A percentile compares a stretch with the other conserved stretches of the same genome.
phyloP scores from a whole-genome alignment of 2,113 vertebrate species.

The Bucco capensis region DNA sequence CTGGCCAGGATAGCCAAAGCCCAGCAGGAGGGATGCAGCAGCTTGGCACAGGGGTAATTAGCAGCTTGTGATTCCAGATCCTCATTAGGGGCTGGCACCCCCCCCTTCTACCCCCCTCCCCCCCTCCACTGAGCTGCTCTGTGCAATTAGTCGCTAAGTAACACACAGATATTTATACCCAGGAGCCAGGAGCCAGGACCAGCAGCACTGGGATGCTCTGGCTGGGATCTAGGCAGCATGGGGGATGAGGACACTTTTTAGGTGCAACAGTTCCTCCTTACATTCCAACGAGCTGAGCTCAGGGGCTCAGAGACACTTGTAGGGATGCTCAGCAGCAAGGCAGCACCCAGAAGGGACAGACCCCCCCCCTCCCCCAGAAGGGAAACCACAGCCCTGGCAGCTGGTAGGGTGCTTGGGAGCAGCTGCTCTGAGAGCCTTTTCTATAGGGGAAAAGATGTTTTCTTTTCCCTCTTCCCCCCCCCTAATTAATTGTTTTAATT shows the following conservation, averaged over 20 bases:
- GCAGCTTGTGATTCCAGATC: constrained; percentile 33
- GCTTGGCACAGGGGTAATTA: constrained; percentile 46
- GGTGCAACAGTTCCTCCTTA: neutral
- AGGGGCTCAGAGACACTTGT: neutral
- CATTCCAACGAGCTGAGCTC: rapidly evolving
- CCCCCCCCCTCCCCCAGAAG: too few species aligned
- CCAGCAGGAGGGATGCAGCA: neutral
- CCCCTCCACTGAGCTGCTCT: neutral
- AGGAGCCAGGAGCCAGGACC: neutral
- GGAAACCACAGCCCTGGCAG: neutral
- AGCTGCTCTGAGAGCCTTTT: neutral
- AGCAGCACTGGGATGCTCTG: neutral
- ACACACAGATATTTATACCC: constrained; percentile 54
- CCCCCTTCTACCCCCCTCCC: neutral
- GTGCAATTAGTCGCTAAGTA: constrained; percentile 67
- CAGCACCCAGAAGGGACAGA: neutral
- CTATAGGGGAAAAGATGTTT: neutral
- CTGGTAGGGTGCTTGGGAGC: too few species aligned
- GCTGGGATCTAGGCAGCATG: rapidly evolving
- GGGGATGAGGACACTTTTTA: rapidly evolving
- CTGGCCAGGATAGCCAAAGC: neutral
- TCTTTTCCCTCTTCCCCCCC: constrained; percentile 20
- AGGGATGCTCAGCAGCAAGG: rapidly evolving
- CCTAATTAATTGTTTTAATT: constrained; percentile 71
- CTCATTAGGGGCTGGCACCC: constrained; percentile 40